Evolutionary conservation across 2,888 invertebrate species (phyloP).

Genomic region (Nomada goodeniana): DNA sequence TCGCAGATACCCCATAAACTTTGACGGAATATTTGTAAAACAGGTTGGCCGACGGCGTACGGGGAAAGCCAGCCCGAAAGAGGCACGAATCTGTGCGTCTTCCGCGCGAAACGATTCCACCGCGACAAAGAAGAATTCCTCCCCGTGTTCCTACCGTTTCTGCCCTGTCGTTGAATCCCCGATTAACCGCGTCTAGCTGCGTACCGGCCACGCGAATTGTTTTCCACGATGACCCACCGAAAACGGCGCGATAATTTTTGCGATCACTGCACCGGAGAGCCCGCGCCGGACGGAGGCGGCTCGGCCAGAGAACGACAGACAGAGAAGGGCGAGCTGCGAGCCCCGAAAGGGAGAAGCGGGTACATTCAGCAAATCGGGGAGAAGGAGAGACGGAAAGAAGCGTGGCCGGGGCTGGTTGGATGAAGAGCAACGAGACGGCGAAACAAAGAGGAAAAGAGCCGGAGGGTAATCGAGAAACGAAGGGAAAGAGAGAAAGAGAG

Average conservation of each 20-base stretch:
- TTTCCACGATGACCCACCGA: slow-evolving; percentile 61
- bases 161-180: slow-evolving; percentile 26
- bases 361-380: slow-evolving; percentile 13
- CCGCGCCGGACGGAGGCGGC: slow-evolving; percentile 46
- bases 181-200: slow-evolving; percentile 50
- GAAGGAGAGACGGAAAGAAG: slow-evolving; percentile 13
- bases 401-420: background rate
- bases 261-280: slow-evolving; percentile 62
- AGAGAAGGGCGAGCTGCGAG: slow-evolving; percentile 12
- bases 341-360: slow-evolving; percentile 28
- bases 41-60: background rate
- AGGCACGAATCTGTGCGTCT: background rate
- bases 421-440: slow-evolving; percentile 8
- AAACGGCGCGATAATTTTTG: slow-evolving; percentile 72
- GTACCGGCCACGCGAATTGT: slow-evolving; percentile 46
- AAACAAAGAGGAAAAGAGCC: slow-evolving; percentile 47
- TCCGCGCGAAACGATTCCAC: background rate
- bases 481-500: slow-evolving; percentile 58
- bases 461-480: slow-evolving; percentile 55
- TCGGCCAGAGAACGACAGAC: slow-evolving; percentile 10
- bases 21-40: slow-evolving; percentile 12
- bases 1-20: slow-evolving; percentile 3
- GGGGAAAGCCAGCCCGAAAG: background rate
- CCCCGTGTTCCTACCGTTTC: background rate
- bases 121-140: background rate